Evolutionary conservation across 2,888 invertebrate species (phyloP).

Genomic region (Helicoverpa assulta): DNA sequence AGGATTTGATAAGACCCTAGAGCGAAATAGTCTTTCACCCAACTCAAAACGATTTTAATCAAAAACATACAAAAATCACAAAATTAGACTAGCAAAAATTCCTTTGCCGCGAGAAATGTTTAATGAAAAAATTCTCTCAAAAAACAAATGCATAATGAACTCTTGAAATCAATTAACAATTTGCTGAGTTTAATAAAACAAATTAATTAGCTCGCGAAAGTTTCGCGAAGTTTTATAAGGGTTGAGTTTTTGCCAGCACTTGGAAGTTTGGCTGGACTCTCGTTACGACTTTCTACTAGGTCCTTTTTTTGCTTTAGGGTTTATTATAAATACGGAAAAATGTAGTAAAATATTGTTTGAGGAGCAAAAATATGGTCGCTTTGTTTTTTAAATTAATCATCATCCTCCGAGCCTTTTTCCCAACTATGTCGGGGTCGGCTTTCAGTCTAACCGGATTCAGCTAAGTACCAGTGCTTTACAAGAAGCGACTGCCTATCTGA

Average conservation of each 20-base stretch:
- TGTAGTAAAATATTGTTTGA: too few species aligned
- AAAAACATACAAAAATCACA: background rate
- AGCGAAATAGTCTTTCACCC: background rate
- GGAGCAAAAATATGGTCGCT: too few species aligned
- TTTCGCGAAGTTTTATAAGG: constrained; percentile 53
- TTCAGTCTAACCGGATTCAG: too few species aligned
- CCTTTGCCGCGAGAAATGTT: background rate
- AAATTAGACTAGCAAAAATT: constrained; percentile 3
- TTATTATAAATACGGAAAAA: background rate
- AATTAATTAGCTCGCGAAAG: constrained; percentile 58
- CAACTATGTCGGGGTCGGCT: too few species aligned
- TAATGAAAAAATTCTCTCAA: constrained; percentile 9
- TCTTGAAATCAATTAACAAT: constrained; percentile 55
- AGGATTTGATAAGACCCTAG: too few species aligned
- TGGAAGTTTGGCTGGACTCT: constrained; percentile 41
- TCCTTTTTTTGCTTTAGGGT: background rate
- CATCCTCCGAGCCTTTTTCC: too few species aligned
- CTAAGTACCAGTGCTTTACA: too few species aligned
- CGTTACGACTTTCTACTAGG: constrained; percentile 18
- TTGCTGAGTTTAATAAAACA: constrained; percentile 56
- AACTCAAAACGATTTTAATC: background rate
- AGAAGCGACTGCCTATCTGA: too few species aligned
- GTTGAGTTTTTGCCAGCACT: constrained; percentile 45
- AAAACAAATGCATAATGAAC: constrained; percentile 41
- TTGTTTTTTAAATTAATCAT: too few species aligned